These are phyloP conservation scores for Digitonthophagus gazella DNA, from an alignment of 2,888 invertebrate genomes.

Conservation along the genomic window DNA sequence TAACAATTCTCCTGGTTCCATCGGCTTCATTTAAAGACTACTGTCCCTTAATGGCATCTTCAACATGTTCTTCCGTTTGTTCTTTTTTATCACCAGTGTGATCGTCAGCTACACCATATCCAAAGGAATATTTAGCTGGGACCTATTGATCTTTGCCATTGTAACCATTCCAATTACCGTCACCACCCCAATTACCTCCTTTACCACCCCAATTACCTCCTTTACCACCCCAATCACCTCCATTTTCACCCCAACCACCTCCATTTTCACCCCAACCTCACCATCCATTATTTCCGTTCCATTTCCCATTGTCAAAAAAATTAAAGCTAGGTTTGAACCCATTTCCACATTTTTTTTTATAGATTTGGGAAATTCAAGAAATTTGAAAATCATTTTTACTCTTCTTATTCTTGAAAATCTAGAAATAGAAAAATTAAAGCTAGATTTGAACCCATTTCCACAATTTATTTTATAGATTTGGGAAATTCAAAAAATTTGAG, in stretches of 20 bases:
- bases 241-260: background rate
- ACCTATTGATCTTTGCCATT: slow-evolving; percentile 24
- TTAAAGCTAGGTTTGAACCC: too few relatives aligned
- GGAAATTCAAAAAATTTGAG: too few relatives aligned
- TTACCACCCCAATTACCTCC: background rate
- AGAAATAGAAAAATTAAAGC: too few relatives aligned
- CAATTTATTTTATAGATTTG: too few relatives aligned
- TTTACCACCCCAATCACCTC: slow-evolving; percentile 1
- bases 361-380: too few relatives aligned
- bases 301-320: too few relatives aligned
- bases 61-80: slow-evolving; percentile 39
- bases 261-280: background rate
- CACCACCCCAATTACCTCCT: background rate
- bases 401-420: too few relatives aligned
- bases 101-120: slow-evolving; percentile 40
- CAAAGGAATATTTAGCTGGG: slow-evolving; percentile 38
- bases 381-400: too few relatives aligned
- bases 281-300: background rate
- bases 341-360: too few relatives aligned
- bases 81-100: slow-evolving; percentile 41
- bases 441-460: too few relatives aligned
- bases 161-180: background rate
- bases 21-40: slow-evolving; percentile 41
- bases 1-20: slow-evolving; percentile 40
- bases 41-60: slow-evolving; percentile 38